A percentile compares a stretch with the other conserved stretches of the same genome.
phyloP scores from a whole-genome alignment of 2,888 invertebrate genomes.

The Ecliptopera silaceata region DNA sequence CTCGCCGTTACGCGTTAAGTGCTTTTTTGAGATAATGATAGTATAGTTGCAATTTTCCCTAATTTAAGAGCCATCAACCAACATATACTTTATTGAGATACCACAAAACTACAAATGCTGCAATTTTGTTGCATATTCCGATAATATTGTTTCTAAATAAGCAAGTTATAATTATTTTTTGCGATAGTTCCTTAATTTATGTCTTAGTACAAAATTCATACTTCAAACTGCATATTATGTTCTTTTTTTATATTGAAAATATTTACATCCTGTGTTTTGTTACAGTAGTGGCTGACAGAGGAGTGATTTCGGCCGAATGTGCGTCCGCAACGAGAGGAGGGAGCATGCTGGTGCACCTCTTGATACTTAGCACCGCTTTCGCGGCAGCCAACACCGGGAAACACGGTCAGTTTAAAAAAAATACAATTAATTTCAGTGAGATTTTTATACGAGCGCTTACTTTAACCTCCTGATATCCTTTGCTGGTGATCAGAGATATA shows the following conservation, averaged over 20 bases:
- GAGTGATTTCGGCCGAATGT: constrained; percentile 69
- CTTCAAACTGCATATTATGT: background rate
- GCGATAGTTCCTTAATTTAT: too few species aligned
- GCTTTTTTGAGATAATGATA: constrained; percentile 19
- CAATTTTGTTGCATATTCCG: too few species aligned
- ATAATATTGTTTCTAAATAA: too few species aligned
- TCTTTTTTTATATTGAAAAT: background rate
- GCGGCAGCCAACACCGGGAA: constrained; percentile 78
- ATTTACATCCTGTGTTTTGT: constrained; percentile 39
- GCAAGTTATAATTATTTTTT: too few species aligned
- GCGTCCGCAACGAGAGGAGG: constrained; percentile 65
- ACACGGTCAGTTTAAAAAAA: constrained; percentile 58
- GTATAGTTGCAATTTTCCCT: background rate
- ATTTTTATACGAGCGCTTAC: too few species aligned
- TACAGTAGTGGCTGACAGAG: constrained; percentile 54
- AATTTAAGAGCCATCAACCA: too few species aligned
- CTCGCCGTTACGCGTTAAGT: constrained; percentile 17
- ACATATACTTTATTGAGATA: too few species aligned
- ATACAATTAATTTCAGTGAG: too few species aligned
- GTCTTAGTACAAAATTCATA: too few species aligned
- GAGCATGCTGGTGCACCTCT: constrained; percentile 79
- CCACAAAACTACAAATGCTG: too few species aligned
- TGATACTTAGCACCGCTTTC: constrained; percentile 79
- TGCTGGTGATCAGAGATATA: too few species aligned
- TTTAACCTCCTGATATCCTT: too few species aligned